Percentiles rank a stretch among this genome's conserved stretches.
phyloP scores from a whole-genome alignment of 2,113 vertebrate genomes.

The Bubalus kerabau region DNA sequence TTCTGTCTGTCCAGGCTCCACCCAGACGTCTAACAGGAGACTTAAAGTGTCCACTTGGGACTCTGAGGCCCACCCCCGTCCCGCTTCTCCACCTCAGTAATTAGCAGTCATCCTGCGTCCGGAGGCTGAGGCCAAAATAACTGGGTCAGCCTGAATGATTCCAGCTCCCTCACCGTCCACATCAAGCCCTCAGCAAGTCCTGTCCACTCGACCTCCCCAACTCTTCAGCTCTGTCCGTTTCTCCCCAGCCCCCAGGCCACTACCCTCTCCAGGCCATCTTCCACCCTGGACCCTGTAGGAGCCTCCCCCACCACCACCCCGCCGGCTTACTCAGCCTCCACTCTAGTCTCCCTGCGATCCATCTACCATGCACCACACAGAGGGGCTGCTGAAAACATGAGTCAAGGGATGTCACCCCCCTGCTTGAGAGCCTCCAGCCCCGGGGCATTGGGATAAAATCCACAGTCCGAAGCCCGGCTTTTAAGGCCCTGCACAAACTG shows the following conservation, averaged over 20 bases:
- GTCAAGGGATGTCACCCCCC: not conserved
- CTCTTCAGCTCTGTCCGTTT: not conserved
- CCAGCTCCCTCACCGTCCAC: not conserved
- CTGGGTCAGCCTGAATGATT: not conserved
- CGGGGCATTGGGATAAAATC: not conserved
- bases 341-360: fast-evolving
- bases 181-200: not conserved
- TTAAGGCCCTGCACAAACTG: not conserved
- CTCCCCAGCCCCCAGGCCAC: not conserved
- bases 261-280: not conserved
- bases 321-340: not conserved
- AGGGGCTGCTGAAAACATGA: not conserved
- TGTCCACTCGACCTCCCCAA: not conserved
- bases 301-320: too few species aligned
- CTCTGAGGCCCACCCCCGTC: not conserved
- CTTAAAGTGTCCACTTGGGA: not conserved
- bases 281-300: not conserved
- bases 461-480: not conserved
- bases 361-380: not conserved
- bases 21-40: not conserved
- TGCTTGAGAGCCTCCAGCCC: not conserved
- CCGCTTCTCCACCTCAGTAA: not conserved
- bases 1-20: not conserved
- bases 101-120: not conserved
- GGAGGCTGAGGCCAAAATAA: not conserved